Evolutionary conservation across 2,113 vertebrate species (phyloP).

Genomic region (Sorex araneus): DNA sequence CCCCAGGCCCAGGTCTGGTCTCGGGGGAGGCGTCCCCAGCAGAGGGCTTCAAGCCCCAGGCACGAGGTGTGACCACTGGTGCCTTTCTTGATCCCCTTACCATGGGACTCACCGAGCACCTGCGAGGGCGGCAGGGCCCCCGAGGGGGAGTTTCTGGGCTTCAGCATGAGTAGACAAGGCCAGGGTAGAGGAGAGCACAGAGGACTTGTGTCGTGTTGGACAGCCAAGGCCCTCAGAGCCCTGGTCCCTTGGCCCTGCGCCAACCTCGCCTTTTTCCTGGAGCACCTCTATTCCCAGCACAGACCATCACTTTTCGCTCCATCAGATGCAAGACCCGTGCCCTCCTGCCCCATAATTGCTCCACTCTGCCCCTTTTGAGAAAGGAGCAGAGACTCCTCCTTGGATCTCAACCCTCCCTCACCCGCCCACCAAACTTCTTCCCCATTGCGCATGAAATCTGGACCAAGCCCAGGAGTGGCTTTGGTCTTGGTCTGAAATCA

Average conservation of each 20-base stretch:
- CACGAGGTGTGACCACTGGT: neutral
- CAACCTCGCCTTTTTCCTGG: neutral
- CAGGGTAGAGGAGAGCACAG: neutral
- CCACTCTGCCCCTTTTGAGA: neutral
- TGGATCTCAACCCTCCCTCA: neutral
- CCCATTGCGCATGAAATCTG: neutral
- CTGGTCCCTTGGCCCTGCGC: neutral
- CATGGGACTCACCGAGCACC: neutral
- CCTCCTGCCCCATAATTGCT: neutral
- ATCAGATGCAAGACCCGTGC: neutral
- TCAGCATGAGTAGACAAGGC: neutral
- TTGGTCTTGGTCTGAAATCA: neutral
- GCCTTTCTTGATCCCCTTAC: neutral
- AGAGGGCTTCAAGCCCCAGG: neutral
- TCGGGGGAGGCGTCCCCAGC: neutral
- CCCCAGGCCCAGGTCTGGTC: neutral
- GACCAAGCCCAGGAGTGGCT: neutral
- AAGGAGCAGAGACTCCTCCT: neutral
- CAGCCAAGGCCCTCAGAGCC: conserved; percentile 63
- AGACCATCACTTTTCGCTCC: neutral
- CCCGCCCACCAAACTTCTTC: neutral
- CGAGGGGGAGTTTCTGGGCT: neutral
- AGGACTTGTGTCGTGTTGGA: neutral
- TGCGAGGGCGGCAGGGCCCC: neutral
- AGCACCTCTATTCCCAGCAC: too few species aligned